phyloP scores from a whole-genome alignment of 2,888 invertebrate genomes.

The Drosophila buzzatii region DNA sequence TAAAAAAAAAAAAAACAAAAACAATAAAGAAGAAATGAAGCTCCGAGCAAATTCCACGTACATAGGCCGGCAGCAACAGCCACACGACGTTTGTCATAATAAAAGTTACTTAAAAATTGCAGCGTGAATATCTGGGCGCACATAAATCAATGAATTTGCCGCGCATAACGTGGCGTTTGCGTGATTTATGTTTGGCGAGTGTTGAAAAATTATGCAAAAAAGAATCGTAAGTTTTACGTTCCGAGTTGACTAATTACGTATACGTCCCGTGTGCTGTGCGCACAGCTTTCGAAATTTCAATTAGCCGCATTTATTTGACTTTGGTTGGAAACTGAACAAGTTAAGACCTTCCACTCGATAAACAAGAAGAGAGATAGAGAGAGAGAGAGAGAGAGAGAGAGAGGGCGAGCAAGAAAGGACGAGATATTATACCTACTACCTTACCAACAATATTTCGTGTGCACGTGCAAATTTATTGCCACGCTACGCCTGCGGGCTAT shows the following conservation, averaged over 20 bases:
- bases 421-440: not conserved
- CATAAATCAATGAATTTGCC: slow-evolving; percentile 68
- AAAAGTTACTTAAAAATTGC: slow-evolving; percentile 74
- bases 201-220: slow-evolving; percentile 32
- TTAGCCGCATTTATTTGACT: slow-evolving; percentile 44
- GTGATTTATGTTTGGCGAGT: slow-evolving; percentile 44
- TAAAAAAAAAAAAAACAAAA: no score
- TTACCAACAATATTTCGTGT: slow-evolving; percentile 14
- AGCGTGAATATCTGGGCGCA: slow-evolving; percentile 54
- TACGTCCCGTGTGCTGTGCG: slow-evolving; percentile 21
- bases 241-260: slow-evolving; percentile 34
- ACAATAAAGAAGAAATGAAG: slow-evolving; percentile 4
- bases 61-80: slow-evolving; percentile 7
- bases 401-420: not conserved
- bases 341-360: slow-evolving; percentile 3
- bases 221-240: slow-evolving; percentile 2
- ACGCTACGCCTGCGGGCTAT: slow-evolving; percentile 27
- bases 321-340: slow-evolving; percentile 19
- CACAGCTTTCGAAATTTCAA: slow-evolving; percentile 32
- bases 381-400: no score
- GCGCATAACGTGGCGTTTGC: slow-evolving; percentile 42
- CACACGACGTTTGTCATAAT: slow-evolving; percentile 70
- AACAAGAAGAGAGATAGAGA: not conserved
- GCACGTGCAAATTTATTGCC: slow-evolving; percentile 46
- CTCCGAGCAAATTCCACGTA: slow-evolving; percentile 34